Conservation (phyloP, 2,797 vertebrate genomes). For the Acropternis orthonyx region DNA sequence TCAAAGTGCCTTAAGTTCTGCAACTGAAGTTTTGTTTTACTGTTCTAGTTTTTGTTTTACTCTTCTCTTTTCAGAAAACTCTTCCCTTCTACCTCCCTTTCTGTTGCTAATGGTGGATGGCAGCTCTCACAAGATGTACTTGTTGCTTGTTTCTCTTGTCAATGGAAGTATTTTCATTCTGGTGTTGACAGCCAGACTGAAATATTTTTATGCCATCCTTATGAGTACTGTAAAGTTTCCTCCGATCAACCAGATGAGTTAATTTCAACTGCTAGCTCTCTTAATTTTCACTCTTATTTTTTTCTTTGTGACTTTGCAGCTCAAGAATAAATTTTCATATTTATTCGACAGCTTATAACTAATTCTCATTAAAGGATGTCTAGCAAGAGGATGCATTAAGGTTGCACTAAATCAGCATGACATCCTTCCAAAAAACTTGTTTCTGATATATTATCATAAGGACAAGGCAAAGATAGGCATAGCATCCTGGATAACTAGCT, state of each 20-base stretch:
- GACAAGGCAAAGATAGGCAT: not conserved
- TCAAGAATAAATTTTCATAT: not conserved
- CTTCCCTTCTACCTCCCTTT: not conserved
- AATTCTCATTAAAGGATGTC: constrained; percentile 3
- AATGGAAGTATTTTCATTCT: not conserved
- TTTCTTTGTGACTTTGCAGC: constrained; percentile 13
- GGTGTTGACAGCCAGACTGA: not conserved
- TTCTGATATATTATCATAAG: not conserved
- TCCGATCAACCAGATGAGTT: not conserved
- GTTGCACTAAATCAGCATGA: constrained; percentile 32
- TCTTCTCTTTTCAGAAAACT: not conserved
- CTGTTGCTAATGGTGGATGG: not conserved
- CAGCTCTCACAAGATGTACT: not conserved
- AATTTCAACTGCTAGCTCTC: not conserved
- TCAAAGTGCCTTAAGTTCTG: not conserved
- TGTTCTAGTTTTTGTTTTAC: not conserved
- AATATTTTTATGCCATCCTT: not conserved
- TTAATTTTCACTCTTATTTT: not conserved
- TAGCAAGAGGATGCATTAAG: not conserved
- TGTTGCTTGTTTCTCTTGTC: not conserved
- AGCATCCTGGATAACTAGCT: constrained; percentile 21
- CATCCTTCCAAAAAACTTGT: not conserved
- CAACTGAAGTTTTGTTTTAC: not conserved
- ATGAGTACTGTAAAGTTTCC: not conserved
- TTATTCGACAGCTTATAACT: constrained; percentile 29